These are phyloP conservation scores for Drosophila tropicalis DNA, from an alignment of 1,140 invertebrate species.

Conservation along the genomic window DNA sequence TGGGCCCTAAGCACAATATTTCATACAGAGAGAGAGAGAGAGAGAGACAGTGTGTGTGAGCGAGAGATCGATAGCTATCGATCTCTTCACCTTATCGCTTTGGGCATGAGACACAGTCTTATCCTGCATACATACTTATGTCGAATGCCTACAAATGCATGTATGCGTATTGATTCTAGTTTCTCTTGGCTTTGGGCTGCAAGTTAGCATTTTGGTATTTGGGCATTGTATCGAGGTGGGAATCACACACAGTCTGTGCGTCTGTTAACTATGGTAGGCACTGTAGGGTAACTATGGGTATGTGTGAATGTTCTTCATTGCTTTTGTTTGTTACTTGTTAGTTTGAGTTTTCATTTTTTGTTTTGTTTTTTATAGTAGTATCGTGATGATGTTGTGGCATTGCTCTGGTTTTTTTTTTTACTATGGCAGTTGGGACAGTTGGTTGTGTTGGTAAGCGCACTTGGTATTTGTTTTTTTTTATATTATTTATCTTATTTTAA, in stretches of 20 bases:
- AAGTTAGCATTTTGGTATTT: constrained; percentile 44
- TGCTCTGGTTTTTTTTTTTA: constrained; percentile 17
- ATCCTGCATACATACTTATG: constrained; percentile 5
- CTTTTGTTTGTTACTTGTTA: background rate
- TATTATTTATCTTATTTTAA: background rate
- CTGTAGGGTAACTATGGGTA: background rate
- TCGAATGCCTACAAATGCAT: constrained; percentile 22
- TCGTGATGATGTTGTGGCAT: constrained; percentile 14
- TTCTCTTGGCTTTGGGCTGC: constrained; percentile 70
- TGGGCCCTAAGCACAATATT: constrained; percentile 66
- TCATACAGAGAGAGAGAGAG: constrained; percentile 7
- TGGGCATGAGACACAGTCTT: background rate
- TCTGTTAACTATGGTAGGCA: background rate
- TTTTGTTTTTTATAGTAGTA: constrained; percentile 9
- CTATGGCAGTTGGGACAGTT: constrained; percentile 16
- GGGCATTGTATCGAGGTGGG: constrained; percentile 17
- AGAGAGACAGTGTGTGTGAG: constrained; percentile 7
- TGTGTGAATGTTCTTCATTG: constrained; percentile 3
- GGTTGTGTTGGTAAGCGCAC: constrained; percentile 19
- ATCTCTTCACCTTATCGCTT: no score
- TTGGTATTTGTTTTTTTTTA: constrained; percentile 5
- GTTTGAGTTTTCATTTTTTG: background rate
- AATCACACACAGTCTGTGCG: no score
- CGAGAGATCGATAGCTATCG: background rate
- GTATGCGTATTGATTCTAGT: background rate